A percentile compares a stretch with the other conserved stretches of the same genome.
These are phyloP conservation scores for Zophobas morio DNA, from an alignment of 1,140 invertebrate genomes.

Conservation along the genomic window DNA sequence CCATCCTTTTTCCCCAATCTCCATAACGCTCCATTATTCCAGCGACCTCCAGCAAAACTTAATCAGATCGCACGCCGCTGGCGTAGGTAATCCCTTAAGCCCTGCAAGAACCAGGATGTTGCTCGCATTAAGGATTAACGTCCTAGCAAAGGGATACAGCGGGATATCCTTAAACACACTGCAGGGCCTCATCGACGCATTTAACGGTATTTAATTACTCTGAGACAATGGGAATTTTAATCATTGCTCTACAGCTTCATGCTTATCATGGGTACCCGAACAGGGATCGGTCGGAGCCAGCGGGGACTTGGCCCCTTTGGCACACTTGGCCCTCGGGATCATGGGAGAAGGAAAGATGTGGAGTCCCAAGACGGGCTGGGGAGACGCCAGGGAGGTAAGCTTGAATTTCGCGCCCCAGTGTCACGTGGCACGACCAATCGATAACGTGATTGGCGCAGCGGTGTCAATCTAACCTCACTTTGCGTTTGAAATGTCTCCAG, in stretches of 20 bases:
- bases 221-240: slow-evolving; percentile 35
- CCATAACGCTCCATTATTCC: slow-evolving; percentile 29
- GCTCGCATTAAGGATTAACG: slow-evolving; percentile 80
- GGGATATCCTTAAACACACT: slow-evolving; percentile 78
- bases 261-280: slow-evolving; percentile 82
- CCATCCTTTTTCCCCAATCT: background rate
- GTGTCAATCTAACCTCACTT: background rate
- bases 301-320: slow-evolving; percentile 81
- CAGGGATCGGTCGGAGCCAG: slow-evolving; percentile 84
- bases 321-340: slow-evolving; percentile 80
- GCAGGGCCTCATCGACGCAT: slow-evolving; percentile 71
- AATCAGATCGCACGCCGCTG: slow-evolving; percentile 81
- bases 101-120: slow-evolving; percentile 79
- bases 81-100: slow-evolving; percentile 77
- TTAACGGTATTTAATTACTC: slow-evolving; percentile 44
- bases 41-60: slow-evolving; percentile 78
- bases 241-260: slow-evolving; percentile 71
- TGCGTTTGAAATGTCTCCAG: slow-evolving; percentile 5
- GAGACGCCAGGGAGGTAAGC: slow-evolving; percentile 76
- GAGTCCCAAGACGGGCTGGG: slow-evolving; percentile 82
- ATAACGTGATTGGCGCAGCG: background rate
- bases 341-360: slow-evolving; percentile 87
- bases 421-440: no score
- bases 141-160: slow-evolving; percentile 82
- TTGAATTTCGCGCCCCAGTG: slow-evolving; percentile 8